Evolutionary conservation across 2,888 invertebrate species (phyloP), one percentile per base, ranked within the genome.

Genomic region (Gisinianus flammeolus): DNA sequence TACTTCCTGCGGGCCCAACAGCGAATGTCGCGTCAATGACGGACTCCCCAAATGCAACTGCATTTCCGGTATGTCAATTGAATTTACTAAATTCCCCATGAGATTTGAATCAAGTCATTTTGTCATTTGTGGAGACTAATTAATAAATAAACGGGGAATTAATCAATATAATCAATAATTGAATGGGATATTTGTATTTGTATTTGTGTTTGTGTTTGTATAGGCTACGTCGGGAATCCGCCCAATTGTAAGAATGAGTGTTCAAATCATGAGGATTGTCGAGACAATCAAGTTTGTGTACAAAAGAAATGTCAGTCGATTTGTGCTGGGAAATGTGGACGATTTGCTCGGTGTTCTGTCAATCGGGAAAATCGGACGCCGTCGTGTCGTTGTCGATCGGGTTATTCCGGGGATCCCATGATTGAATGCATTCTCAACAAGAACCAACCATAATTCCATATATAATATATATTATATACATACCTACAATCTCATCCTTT

Each of bases 221-320:
- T n/a, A n/a, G n/a, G 82, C 16, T 82, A 79, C n/a, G 66, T 79
- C 35, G 83, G 83, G 10, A 75, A 77, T 58, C 82, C 83, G 3
- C 83, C 83, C n/a, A 77, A 77, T 52, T 85, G 85, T 77, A 81
- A 77, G 67, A 44, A 44, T 10, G 86, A 86, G 62, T 86, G 86
- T 69, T 62, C 84, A 31, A 77, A 81, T 19, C 85, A 85, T 71
- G 54, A 78, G 0, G 85, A 86, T 31, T 86, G 86, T 79, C 81
- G 84, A 0, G 68, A 80, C 58, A 81, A 83, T 26, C 83, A 85
- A 71, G 84, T 85, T 10, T 86, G 86, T 79, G 81, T 85, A 68
- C 85, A 85, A 68, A 85, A 84, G 28, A 83, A 85, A 68, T 87
- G 87, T 70, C 70, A 82, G 12, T 85, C 85, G 81, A 85, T 86